Conservation (phyloP, 2,888 invertebrate species). For the Drosophila affinis region DNA sequence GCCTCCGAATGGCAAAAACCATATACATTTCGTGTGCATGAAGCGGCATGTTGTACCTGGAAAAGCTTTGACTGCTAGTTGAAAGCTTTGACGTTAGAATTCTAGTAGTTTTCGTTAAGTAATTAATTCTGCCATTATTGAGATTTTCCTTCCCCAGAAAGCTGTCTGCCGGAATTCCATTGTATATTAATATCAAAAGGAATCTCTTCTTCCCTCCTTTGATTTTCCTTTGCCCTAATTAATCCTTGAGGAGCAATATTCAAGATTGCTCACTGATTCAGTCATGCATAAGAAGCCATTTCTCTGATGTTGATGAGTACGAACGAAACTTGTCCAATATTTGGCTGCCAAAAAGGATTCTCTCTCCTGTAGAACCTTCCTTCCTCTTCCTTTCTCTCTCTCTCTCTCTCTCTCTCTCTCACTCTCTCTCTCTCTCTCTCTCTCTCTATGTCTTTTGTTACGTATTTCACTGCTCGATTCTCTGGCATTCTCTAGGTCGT, state of each 20-base stretch:
- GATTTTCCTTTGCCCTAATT: background rate
- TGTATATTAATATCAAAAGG: background rate
- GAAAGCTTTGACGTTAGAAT: background rate
- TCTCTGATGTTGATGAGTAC: constrained; percentile 13
- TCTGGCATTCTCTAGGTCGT: constrained; percentile 40
- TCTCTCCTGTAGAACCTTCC: background rate
- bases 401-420: too few species aligned
- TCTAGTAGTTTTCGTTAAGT: background rate
- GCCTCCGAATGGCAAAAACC: background rate
- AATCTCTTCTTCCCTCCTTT: background rate
- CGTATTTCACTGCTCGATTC: constrained; percentile 21
- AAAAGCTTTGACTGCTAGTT: too few species aligned
- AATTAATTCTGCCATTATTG: background rate
- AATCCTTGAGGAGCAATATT: constrained; percentile 13
- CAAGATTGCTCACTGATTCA: constrained; percentile 30
- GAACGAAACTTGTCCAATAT: constrained; percentile 15
- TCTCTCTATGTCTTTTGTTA: background rate
- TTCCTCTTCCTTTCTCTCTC: background rate
- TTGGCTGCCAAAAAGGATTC: constrained; percentile 35
- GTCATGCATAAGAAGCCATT: constrained; percentile 32
- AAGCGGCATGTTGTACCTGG: background rate
- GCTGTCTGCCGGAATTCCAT: background rate
- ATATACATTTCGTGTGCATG: background rate
- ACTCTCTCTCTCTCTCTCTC: too few species aligned
- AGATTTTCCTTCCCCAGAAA: background rate